Evolutionary conservation across 2,888 invertebrate genomes (phyloP).

Genomic region (Theretra japonica): DNA sequence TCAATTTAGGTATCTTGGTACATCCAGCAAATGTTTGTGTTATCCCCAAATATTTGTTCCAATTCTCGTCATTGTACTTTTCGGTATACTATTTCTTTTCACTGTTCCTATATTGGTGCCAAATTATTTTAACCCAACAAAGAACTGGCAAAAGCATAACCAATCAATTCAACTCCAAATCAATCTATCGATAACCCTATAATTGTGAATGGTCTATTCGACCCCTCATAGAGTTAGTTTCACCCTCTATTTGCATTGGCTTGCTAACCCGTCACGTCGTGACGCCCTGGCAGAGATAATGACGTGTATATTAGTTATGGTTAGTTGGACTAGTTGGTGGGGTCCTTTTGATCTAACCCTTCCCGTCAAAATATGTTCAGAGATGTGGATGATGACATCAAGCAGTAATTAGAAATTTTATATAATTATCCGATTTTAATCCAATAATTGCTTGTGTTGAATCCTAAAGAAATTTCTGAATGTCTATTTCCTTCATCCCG

Average conservation of each 20-base stretch:
- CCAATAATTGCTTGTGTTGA: no score
- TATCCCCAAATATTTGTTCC: no score
- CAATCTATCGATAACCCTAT: conserved; percentile 36
- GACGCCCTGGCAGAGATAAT: conserved; percentile 32
- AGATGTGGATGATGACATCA: not conserved
- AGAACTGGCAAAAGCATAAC: not conserved
- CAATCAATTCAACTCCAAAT: conserved; percentile 11
- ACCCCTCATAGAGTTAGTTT: conserved; percentile 27
- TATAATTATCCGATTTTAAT: no score
- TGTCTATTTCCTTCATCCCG: no score
- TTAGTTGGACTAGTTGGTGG: conserved; percentile 4
- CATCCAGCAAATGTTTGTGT: no score
- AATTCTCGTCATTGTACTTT: not conserved
- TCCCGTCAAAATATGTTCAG: no score
- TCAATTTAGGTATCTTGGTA: no score
- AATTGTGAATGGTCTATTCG: conserved; percentile 38
- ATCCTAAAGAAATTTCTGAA: no score
- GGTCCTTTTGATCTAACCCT: not conserved
- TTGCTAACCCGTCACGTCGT: conserved; percentile 41
- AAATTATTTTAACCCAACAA: not conserved
- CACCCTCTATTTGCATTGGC: conserved; percentile 46
- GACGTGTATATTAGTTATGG: conserved; percentile 34
- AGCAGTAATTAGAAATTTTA: no score
- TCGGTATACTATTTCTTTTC: not conserved
- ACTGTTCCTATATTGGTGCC: not conserved